Percentiles rank a stretch among this genome's conserved stretches.
phyloP scores from a whole-genome alignment of 2,797 vertebrate genomes.

The Leptatherina wallacei region DNA sequence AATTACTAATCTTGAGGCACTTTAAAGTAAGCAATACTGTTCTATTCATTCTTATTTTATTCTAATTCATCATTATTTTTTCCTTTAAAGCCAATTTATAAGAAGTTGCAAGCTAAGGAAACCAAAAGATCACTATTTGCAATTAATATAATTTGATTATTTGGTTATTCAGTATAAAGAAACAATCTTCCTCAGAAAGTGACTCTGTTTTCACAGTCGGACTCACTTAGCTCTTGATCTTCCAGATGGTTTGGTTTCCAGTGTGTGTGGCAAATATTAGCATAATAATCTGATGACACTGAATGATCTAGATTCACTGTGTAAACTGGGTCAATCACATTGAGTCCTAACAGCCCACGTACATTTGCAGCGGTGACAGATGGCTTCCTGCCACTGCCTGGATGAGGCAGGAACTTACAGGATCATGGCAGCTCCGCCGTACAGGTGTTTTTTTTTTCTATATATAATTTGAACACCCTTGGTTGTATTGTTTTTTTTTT shows the following conservation, averaged over 20 bases:
- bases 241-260: slow-evolving; percentile 6
- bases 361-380: slow-evolving; percentile 16
- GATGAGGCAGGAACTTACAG: not conserved
- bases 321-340: slow-evolving; percentile 60
- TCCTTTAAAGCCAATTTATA: too few relatives aligned
- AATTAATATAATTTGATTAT: too few relatives aligned
- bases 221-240: not conserved
- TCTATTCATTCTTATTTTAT: too few relatives aligned
- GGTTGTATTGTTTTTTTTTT: too few relatives aligned
- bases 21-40: too few relatives aligned
- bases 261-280: not conserved
- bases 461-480: not conserved
- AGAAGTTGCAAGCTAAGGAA: too few relatives aligned
- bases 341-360: slow-evolving; percentile 44
- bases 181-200: not conserved
- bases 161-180: not conserved
- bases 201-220: not conserved
- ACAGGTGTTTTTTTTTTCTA: not conserved
- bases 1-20: too few relatives aligned
- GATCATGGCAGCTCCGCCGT: not conserved
- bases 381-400: slow-evolving; percentile 35
- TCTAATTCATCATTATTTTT: too few relatives aligned
- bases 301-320: slow-evolving; percentile 50
- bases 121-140: too few relatives aligned
- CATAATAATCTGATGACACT: slow-evolving; percentile 24